A percentile compares a stretch with the other conserved stretches of the same genome.
Conservation (phyloP, 2,113 vertebrate species). For the Tonatia bakeri region DNA sequence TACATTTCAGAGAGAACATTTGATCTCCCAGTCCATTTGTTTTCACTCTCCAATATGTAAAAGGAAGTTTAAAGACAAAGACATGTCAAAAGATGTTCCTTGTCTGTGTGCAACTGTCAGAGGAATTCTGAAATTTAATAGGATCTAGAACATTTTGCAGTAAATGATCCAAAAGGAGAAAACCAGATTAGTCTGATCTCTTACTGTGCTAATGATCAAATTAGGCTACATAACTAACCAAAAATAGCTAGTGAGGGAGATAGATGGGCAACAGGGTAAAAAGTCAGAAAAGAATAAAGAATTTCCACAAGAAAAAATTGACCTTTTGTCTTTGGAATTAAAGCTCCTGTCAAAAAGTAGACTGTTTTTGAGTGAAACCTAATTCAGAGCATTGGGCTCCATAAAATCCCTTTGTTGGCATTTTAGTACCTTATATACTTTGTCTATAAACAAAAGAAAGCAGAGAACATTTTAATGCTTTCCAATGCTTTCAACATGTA, state of each 20-base stretch:
- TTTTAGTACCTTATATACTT: background rate
- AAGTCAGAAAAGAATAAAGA: constrained; percentile 16
- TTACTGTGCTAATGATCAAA: constrained; percentile 36
- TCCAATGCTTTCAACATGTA: background rate
- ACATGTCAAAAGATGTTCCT: constrained; percentile 10
- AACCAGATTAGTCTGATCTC: constrained; percentile 4
- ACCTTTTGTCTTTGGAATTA: constrained; percentile 34
- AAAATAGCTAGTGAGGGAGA: background rate
- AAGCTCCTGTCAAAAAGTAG: background rate
- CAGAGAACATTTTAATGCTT: background rate
- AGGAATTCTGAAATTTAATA: constrained; percentile 39
- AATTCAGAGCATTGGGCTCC: background rate
- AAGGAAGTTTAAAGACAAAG: constrained; percentile 41
- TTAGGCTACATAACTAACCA: constrained; percentile 29
- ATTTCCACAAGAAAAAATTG: background rate
- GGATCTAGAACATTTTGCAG: constrained; percentile 61
- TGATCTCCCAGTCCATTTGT: background rate
- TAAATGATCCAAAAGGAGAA: constrained; percentile 49
- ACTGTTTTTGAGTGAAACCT: constrained; percentile 10
- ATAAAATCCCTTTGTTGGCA: background rate
- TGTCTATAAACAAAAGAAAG: constrained; percentile 21
- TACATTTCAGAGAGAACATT: constrained; percentile 5
- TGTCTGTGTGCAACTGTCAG: constrained; percentile 14
- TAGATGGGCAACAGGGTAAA: background rate
- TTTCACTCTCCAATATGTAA: constrained; percentile 51